phyloP scores from a whole-genome alignment of 2,888 invertebrate species.

The Miltochrista miniata region DNA sequence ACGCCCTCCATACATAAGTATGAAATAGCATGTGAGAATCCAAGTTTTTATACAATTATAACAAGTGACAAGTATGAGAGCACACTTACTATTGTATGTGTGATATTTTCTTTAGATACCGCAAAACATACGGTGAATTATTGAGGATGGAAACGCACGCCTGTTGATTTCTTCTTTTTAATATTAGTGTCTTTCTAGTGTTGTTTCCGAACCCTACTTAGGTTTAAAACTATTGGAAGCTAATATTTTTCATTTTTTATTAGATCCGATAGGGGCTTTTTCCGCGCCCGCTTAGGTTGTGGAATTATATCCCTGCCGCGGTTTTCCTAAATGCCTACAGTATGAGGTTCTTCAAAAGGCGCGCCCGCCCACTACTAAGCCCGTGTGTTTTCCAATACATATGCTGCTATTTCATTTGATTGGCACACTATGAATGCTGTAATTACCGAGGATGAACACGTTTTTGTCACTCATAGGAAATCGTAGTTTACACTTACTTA shows the following conservation, averaged over 20 bases:
- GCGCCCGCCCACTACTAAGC: not conserved
- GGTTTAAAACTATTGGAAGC: no score
- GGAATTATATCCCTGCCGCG: no score
- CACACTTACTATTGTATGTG: conserved; percentile 32
- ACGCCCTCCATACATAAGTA: conserved; percentile 16
- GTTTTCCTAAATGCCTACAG: no score
- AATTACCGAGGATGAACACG: conserved; percentile 18
- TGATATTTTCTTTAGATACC: conserved; percentile 33
- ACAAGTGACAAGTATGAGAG: conserved; percentile 42
- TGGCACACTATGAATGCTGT: conserved; percentile 22
- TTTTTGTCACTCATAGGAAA: conserved; percentile 31
- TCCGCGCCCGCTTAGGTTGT: no score
- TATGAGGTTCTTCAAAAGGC: no score
- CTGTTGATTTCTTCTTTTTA: not conserved
- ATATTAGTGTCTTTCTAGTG: no score
- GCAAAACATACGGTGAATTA: conserved; percentile 15
- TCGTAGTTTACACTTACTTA: conserved; percentile 19
- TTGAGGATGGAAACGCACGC: not conserved
- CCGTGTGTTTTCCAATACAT: conserved; percentile 24
- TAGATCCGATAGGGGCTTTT: no score
- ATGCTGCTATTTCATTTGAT: conserved; percentile 29
- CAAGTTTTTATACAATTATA: conserved; percentile 42
- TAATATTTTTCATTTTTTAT: no score
- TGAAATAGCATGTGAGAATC: conserved; percentile 25
- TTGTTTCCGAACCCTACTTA: no score